Evolutionary conservation across 2,888 invertebrate species (phyloP), one percentile per base, ranked within the genome.

Genomic region (Phaonia tiefii): DNA sequence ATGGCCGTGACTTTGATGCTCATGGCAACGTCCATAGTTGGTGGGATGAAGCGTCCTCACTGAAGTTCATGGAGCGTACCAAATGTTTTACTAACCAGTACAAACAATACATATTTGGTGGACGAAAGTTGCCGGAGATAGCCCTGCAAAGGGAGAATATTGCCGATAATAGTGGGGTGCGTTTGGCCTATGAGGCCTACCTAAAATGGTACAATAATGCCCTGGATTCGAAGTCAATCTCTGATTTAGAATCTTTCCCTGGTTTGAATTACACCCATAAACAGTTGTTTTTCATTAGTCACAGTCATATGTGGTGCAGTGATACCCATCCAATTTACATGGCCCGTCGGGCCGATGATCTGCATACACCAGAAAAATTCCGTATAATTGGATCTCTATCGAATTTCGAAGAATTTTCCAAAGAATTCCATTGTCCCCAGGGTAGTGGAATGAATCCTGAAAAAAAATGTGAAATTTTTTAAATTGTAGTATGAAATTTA

Each of bases 111-210:
- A 58, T 75, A 1, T 88, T 87, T 49, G 77, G 86, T 22, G 86
- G 86, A 0, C 82, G 76, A 0, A 70, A 31, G 2, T 60, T 89
- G 8, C 87, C 88, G 0, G 83, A 84, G 25, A 84, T 85, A n/a
- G 83, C 76, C 0, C 73, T 83, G 0, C 88, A 89, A 44, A 83
- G 87, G 22, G 90, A 90, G 75, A 89, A 90, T 70, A 87, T 89
- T 58, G 90, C 90, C 37, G 90, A 90, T 31, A 89, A 88, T 74
- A 90, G 89, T 0, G 90, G 89, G 5, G 17, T 90, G 88, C 90
- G n/a, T n/a, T n/a, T n/a, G n/a, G n/a, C n/a, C n/a, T n/a, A n/a
- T n/a, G n/a, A n/a, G n/a, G n/a, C n/a, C 31, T 89, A 89, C 81
- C 75, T 85, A 13, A 84, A 83, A 7, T 89, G 90, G 89, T 83